phyloP scores from a whole-genome alignment of 2,888 invertebrate species.

The Pegoplata infirma region DNA sequence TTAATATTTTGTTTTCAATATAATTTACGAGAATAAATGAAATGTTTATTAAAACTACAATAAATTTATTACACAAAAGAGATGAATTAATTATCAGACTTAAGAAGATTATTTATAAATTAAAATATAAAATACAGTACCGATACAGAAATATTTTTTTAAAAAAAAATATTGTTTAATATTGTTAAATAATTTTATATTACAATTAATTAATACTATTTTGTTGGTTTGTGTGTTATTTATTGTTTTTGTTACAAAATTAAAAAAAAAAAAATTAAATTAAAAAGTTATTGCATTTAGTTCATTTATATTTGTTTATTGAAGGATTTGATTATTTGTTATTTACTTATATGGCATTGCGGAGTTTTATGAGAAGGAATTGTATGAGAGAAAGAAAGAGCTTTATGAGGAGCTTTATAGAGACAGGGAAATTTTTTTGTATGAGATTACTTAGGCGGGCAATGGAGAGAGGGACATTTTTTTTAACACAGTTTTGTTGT shows the following conservation, averaged over 20 bases:
- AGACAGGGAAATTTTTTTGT: background rate
- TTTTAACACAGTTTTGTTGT: background rate
- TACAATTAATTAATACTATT: conserved; percentile 45
- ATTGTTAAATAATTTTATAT: conserved; percentile 5
- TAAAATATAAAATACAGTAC: conserved; percentile 35
- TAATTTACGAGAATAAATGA: conserved; percentile 7
- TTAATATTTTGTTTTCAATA: conserved; percentile 5
- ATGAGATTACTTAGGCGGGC: no score
- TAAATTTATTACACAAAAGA: conserved; percentile 40
- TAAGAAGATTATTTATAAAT: conserved; percentile 37
- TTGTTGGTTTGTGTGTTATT: conserved; percentile 4
- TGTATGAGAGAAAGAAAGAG: background rate
- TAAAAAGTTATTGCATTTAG: conserved; percentile 52
- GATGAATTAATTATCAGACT: conserved; percentile 50
- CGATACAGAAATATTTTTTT: conserved; percentile 12
- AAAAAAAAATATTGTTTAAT: conserved; percentile 11
- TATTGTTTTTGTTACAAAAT: conserved; percentile 4
- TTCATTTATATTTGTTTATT: conserved; percentile 37
- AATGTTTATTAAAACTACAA: conserved; percentile 32
- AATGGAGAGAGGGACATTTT: background rate
- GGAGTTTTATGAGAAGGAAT: background rate
- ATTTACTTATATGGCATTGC: conserved; percentile 26
- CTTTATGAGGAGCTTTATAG: no score
- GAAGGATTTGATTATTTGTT: conserved; percentile 48
- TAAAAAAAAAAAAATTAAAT: conserved; percentile 37